Evolutionary conservation across 2,888 invertebrate species (phyloP).

Genomic region (Bedellia somnulentella): DNA sequence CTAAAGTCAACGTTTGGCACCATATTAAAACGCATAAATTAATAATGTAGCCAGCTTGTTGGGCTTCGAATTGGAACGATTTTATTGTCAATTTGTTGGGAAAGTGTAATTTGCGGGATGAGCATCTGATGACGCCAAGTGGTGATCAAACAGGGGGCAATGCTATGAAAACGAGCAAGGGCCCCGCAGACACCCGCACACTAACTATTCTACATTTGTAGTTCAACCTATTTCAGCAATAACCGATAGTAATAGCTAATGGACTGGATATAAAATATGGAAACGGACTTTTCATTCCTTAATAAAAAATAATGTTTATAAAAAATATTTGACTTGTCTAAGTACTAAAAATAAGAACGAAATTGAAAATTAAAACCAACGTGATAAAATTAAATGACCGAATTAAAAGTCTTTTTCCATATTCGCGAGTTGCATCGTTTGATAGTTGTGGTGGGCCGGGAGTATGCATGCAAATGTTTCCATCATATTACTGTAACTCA

Average conservation of each 20-base stretch:
- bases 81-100: slow-evolving; percentile 61
- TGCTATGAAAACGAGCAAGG: slow-evolving; percentile 4
- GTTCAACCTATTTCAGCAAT: slow-evolving; percentile 26
- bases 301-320: too few relatives aligned
- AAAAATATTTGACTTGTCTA: too few relatives aligned
- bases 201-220: slow-evolving; percentile 29
- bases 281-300: too few relatives aligned
- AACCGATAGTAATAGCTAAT: slow-evolving; percentile 21
- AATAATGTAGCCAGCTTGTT: slow-evolving; percentile 60
- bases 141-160: slow-evolving; percentile 47
- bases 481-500: slow-evolving; percentile 48
- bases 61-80: slow-evolving; percentile 62
- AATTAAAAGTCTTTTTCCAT: slow-evolving; percentile 9
- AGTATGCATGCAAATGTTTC: slow-evolving; percentile 48
- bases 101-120: slow-evolving; percentile 60
- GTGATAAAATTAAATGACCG: too few relatives aligned
- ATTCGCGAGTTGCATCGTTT: too few relatives aligned
- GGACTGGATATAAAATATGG: too few relatives aligned
- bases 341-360: too few relatives aligned
- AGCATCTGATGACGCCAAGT: slow-evolving; percentile 48
- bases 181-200: slow-evolving; percentile 11
- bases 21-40: slow-evolving; percentile 61
- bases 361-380: too few relatives aligned
- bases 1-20: slow-evolving; percentile 53
- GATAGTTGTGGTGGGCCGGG: too few relatives aligned